Evolutionary conservation across 2,888 invertebrate species (phyloP).

Genomic region (Heliconius ethilla): DNA sequence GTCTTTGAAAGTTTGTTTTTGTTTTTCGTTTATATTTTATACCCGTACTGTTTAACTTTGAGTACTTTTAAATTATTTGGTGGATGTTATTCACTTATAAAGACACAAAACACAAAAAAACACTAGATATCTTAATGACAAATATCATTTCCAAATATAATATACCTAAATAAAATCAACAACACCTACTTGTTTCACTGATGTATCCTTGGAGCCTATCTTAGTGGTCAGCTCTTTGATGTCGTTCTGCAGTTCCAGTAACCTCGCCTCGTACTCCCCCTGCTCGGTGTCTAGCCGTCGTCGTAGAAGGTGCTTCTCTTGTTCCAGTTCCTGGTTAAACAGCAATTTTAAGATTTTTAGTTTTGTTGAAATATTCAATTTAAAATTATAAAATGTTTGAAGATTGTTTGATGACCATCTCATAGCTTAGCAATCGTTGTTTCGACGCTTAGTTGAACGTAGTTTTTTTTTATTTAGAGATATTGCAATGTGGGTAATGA

Average conservation of each 20-base stretch:
- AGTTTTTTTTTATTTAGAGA: too few relatives aligned
- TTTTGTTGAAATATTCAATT: too few relatives aligned
- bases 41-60: too few relatives aligned
- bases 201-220: slow-evolving; percentile 84
- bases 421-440: too few relatives aligned
- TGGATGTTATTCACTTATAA: too few relatives aligned
- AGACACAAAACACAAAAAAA: background rate
- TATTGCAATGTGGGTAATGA: too few relatives aligned
- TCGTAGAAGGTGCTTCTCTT: slow-evolving; percentile 94
- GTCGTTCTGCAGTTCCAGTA: slow-evolving; percentile 94
- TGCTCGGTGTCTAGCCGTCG: slow-evolving; percentile 92
- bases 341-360: background rate
- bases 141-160: background rate
- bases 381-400: too few relatives aligned
- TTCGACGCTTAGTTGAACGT: too few relatives aligned
- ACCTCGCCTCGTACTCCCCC: slow-evolving; percentile 93
- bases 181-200: slow-evolving; percentile 80
- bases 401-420: too few relatives aligned
- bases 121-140: background rate
- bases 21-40: too few relatives aligned
- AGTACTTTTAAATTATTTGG: too few relatives aligned
- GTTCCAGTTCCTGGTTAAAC: slow-evolving; percentile 89
- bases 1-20: too few relatives aligned
- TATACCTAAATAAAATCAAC: background rate
- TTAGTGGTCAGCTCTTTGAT: slow-evolving; percentile 89